Base-by-base conservation (phyloP, 2,888 invertebrate genomes). In the Tridacna gigas region DNA sequence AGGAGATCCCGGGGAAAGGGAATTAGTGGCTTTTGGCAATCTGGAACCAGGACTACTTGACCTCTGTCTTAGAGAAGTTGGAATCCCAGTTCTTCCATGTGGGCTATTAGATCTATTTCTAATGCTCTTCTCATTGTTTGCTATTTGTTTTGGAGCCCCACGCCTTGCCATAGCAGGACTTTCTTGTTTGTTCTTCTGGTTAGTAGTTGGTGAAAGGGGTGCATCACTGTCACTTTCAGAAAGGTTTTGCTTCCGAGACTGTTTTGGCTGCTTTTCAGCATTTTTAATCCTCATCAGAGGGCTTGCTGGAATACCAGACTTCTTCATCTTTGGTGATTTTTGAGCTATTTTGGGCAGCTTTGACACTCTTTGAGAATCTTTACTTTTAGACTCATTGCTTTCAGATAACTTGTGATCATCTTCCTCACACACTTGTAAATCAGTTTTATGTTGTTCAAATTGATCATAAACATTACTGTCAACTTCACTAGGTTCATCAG, bases 81-180 rank as follows among this genome's bases (percentile, higher is more conserved):
- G 88, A 69, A 88, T 88, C 56, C 83, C 86, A 51, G 82, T 78
- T n/a, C 67, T 79, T 9, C 79, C 82, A 67, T 78, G 80, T 22
- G 88, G 88, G 74, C 88, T 88, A 60, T 84, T 88, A 11, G 88
- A 88, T 28, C 88, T 56, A 37, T 88, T 82, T 73, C 88, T 83
- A 45, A 88, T 60, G 67, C 66, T 83, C 20, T 80, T 69, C 26
- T 83, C 83, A 45, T 60, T 77, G 15, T 78, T 77, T 45, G 65
- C 65, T 28, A 76, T 74, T 25, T 80, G 75, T 22, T 74, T 73
- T 25, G 77, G 47, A 22, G 88, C 67, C 63, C 79, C 75, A 77
- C 74, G 83, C 37, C 85, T 69, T 18, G 73, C 51, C n/a, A 66
- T 45, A 3, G n/a, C 61, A 20, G 83, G 84, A 75, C 84, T 88